Conservation (phyloP, 2,888 invertebrate genomes). For the Conops quadrifasciatus region DNA sequence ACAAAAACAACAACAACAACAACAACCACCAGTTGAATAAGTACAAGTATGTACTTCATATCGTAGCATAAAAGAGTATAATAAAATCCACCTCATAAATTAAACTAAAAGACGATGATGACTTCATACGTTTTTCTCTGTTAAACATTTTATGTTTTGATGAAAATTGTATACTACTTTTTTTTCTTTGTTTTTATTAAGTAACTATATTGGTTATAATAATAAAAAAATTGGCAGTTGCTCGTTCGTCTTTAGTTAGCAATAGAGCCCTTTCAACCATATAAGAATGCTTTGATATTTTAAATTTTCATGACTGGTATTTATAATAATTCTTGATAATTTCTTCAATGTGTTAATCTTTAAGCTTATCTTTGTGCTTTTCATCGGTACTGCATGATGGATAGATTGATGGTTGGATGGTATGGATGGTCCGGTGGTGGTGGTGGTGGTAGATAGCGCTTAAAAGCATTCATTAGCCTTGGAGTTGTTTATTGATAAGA, state of each 20-base stretch:
- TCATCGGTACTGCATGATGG: too few relatives aligned
- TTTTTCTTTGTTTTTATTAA: not conserved
- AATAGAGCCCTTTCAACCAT: too few relatives aligned
- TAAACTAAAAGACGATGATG: too few relatives aligned
- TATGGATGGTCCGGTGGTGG: not conserved
- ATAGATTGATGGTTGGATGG: too few relatives aligned
- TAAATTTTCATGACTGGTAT: not conserved
- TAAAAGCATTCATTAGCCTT: not conserved
- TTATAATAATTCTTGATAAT: conserved; percentile 12
- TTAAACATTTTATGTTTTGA: too few relatives aligned
- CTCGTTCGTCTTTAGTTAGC: too few relatives aligned
- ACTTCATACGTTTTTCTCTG: too few relatives aligned
- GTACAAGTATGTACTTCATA: not conserved
- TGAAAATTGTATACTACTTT: not conserved
- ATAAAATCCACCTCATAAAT: too few relatives aligned
- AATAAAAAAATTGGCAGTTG: too few relatives aligned
- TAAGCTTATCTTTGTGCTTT: not conserved
- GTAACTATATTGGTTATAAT: too few relatives aligned
- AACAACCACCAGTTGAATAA: not conserved
- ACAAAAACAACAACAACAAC: conserved; percentile 3
- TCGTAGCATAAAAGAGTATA: not conserved
- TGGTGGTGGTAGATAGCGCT: not conserved
- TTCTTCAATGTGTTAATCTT: conserved; percentile 6
- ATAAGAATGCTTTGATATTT: too few relatives aligned
- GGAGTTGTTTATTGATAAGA: not conserved